Percentiles rank a stretch among this genome's conserved stretches.
phyloP scores from a whole-genome alignment of 2,113 vertebrate species.

The Sardina pilchardus region DNA sequence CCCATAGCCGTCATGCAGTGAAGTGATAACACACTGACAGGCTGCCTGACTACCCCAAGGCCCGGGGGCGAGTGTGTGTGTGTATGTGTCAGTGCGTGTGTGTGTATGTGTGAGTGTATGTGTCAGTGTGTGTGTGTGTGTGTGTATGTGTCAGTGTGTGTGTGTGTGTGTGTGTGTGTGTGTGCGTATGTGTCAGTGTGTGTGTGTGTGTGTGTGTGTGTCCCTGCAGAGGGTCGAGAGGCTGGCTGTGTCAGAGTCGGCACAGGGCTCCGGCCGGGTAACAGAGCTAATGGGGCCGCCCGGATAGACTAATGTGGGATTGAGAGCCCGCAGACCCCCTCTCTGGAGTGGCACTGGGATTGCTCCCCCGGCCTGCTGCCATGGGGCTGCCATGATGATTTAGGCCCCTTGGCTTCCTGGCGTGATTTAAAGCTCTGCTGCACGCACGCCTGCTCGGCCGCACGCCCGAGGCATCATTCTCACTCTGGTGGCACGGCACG shows the following conservation, averaged over 20 bases:
- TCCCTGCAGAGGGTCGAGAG: not conserved
- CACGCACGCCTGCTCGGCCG: not conserved
- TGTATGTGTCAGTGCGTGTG: conserved; percentile 4
- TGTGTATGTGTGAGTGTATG: conserved; percentile 23
- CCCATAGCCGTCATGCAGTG: not conserved
- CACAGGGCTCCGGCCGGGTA: conserved; percentile 18
- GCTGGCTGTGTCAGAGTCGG: conserved; percentile 8
- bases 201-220: conserved; percentile 3
- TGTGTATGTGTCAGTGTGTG: conserved; percentile 7
- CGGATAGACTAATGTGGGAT: conserved; percentile 48
- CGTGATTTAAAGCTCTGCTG: not conserved
- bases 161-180: not conserved
- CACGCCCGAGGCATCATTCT: conserved; percentile 4
- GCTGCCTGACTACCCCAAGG: not conserved
- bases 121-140: conserved; percentile 13
- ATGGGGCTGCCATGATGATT: conserved; percentile 40
- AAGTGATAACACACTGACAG: not conserved
- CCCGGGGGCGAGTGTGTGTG: not conserved
- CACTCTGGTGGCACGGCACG: not conserved
- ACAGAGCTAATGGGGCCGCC: conserved; percentile 59
- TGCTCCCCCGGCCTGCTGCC: not conserved
- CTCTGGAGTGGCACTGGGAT: not conserved
- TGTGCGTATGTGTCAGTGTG: conserved; percentile 8
- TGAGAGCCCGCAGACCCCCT: conserved; percentile 48
- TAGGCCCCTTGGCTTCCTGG: conserved; percentile 30